Conservation (phyloP, 2,797 vertebrate species). For the Pagetopsis macropterus region DNA sequence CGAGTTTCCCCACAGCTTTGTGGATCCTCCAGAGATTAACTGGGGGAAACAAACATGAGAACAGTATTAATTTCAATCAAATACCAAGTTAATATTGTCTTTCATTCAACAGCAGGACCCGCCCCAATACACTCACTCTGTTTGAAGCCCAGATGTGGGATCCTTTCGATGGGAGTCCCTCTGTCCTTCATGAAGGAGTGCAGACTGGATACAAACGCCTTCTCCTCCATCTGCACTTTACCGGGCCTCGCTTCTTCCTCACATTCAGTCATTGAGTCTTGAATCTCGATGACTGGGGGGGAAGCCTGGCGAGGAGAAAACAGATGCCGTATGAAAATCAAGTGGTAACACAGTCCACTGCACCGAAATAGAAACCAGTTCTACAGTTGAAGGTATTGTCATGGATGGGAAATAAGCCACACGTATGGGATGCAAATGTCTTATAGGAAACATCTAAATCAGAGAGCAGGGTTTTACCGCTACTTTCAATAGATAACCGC, state of each 20-base stretch:
- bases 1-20: conserved; percentile 93
- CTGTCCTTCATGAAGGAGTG: conserved; percentile 94
- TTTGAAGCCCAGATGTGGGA: conserved; percentile 96
- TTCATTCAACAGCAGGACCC: background rate
- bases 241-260: conserved; percentile 69
- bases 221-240: conserved; percentile 82
- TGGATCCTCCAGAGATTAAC: conserved; percentile 97
- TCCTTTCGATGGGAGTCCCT: conserved; percentile 93
- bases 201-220: conserved; percentile 88
- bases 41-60: conserved; percentile 56
- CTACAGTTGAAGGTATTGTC: conserved; percentile 46
- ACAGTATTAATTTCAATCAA: background rate
- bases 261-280: conserved; percentile 69
- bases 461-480: conserved; percentile 76
- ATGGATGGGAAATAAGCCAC: conserved; percentile 28
- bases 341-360: conserved; percentile 5
- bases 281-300: conserved; percentile 78
- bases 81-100: background rate
- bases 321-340: conserved; percentile 15
- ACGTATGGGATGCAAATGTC: conserved; percentile 69
- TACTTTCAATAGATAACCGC: conserved; percentile 83
- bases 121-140: conserved; percentile 85
- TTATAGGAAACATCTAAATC: conserved; percentile 79
- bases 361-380: conserved; percentile 28
- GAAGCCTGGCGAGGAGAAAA: conserved; percentile 66